A percentile compares a stretch with the other conserved stretches of the same genome.
phyloP scores from a whole-genome alignment of 2,797 vertebrate species.

The Etheostoma perlongum region DNA sequence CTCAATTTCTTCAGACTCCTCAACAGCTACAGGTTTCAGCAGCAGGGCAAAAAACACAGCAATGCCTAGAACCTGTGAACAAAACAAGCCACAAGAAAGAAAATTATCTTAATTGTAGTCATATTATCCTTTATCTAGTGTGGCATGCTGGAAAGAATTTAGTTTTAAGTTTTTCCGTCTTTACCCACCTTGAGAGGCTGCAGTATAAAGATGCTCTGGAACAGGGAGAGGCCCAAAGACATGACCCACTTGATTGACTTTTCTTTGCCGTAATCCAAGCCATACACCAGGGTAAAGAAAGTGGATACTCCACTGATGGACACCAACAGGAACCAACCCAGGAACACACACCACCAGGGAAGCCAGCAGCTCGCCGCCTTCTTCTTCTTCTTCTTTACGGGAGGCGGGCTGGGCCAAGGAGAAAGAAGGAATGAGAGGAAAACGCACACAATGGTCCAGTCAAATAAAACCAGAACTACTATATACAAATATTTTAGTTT shows the following conservation, averaged over 20 bases:
- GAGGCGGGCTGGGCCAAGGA: conserved; percentile 61
- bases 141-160: background rate
- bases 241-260: conserved; percentile 88
- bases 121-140: background rate
- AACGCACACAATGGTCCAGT: background rate
- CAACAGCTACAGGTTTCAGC: conserved; percentile 85
- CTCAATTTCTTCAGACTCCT: conserved; percentile 83
- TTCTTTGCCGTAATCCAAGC: conserved; percentile 85
- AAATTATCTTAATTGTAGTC: background rate
- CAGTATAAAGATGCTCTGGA: conserved; percentile 90
- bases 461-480: conserved; percentile 4
- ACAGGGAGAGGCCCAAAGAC: conserved; percentile 87
- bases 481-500: background rate
- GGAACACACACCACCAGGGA: conserved; percentile 89
- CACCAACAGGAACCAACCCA: conserved; percentile 88
- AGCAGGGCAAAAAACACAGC: conserved; percentile 88
- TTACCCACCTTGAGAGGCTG: conserved; percentile 88
- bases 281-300: conserved; percentile 88
- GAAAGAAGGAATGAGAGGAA: background rate
- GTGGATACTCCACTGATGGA: conserved; percentile 86
- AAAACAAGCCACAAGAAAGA: conserved; percentile 13
- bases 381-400: conserved; percentile 62
- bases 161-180: background rate
- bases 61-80: conserved; percentile 84
- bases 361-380: conserved; percentile 69